phyloP scores from a whole-genome alignment of 2,113 vertebrate genomes.

The Hassar affinis region DNA sequence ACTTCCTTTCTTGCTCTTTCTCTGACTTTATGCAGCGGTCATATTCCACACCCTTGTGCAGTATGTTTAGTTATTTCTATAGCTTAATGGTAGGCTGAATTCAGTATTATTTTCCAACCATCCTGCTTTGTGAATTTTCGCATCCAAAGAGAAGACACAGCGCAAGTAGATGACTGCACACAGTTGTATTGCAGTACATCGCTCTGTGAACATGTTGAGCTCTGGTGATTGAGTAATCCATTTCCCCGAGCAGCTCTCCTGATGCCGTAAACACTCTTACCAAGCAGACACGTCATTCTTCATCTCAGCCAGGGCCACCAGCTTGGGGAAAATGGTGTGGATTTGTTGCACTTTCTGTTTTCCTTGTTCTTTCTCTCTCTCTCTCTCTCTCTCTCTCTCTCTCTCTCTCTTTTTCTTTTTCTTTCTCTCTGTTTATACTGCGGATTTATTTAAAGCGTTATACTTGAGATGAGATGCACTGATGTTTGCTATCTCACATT shows the following conservation, averaged over 20 bases:
- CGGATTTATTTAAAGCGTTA: conserved; percentile 74
- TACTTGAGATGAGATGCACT: conserved; percentile 69
- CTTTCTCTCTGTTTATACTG: conserved; percentile 70
- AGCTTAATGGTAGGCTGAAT: not conserved
- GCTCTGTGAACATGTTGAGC: conserved; percentile 62
- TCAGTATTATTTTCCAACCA: conserved; percentile 25
- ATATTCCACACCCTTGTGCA: no score
- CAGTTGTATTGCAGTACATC: conserved; percentile 70
- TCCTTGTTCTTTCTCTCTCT: conserved; percentile 46
- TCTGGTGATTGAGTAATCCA: conserved; percentile 76
- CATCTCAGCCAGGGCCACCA: conserved; percentile 69
- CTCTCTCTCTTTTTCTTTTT: conserved; percentile 14
- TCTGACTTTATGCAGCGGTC: no score
- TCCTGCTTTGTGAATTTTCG: conserved; percentile 54
- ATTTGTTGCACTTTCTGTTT: conserved; percentile 73
- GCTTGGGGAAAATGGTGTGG: conserved; percentile 66
- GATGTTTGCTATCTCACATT: conserved; percentile 72
- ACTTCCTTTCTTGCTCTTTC: no score
- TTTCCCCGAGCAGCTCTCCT: conserved; percentile 74
- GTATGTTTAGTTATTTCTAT: not conserved
- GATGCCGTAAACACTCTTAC: conserved; percentile 78
- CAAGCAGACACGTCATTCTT: conserved; percentile 78
- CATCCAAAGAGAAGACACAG: conserved; percentile 15
- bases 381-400: conserved; percentile 51
- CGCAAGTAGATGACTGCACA: conserved; percentile 68